Percentiles rank a stretch among this genome's conserved stretches.
These are phyloP conservation scores for Gavia stellata DNA, from an alignment of 2,113 vertebrate genomes.

Conservation along the genomic window DNA sequence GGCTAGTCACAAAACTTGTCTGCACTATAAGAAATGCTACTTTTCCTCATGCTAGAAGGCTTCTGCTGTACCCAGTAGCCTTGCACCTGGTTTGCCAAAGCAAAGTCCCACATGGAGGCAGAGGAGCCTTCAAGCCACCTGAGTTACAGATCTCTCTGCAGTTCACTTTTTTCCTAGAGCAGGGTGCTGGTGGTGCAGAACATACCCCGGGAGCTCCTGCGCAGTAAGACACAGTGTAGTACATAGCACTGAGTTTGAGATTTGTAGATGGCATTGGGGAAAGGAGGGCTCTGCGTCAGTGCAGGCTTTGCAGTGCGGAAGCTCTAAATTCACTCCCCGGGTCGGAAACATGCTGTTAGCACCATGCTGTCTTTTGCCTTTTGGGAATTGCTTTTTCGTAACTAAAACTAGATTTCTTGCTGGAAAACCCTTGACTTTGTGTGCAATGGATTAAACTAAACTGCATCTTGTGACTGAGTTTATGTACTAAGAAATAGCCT, in stretches of 20 bases:
- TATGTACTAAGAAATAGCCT: background rate
- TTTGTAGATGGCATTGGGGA: rapidly evolving
- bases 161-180: background rate
- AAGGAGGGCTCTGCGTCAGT: background rate
- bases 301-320: background rate
- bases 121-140: background rate
- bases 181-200: background rate
- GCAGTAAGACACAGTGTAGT: background rate
- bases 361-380: background rate
- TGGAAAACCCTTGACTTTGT: background rate
- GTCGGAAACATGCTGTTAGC: background rate
- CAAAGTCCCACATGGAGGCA: background rate
- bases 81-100: background rate
- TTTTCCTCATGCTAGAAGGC: background rate
- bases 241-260: background rate
- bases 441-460: background rate
- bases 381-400: background rate
- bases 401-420: background rate
- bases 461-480: background rate
- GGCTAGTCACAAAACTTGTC: background rate
- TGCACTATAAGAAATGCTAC: background rate
- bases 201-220: background rate
- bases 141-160: background rate
- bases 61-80: background rate
- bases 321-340: background rate